A percentile compares a stretch with the other conserved stretches of the same genome.
phyloP scores from a whole-genome alignment of 1,140 invertebrate genomes.

The Sogatella furcifera region DNA sequence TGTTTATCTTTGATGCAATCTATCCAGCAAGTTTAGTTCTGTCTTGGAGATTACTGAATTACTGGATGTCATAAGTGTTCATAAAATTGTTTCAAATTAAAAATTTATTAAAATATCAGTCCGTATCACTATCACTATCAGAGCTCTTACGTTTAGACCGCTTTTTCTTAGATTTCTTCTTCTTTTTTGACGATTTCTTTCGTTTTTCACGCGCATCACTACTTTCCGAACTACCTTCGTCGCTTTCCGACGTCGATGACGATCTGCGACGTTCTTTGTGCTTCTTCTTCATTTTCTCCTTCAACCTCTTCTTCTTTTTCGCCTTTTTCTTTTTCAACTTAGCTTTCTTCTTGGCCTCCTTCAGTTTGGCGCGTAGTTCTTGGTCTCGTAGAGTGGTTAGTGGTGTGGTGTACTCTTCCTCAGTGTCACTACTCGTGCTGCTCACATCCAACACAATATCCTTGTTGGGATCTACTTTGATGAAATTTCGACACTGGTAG shows the following conservation, averaged over 20 bases:
- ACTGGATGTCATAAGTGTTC: too few species aligned
- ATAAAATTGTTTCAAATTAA: too few species aligned
- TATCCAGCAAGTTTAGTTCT: too few species aligned
- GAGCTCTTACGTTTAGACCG: slow-evolving; percentile 25
- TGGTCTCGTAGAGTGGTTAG: slow-evolving; percentile 64
- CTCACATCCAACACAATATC: slow-evolving; percentile 91
- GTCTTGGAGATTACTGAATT: too few species aligned
- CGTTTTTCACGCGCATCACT: slow-evolving; percentile 22
- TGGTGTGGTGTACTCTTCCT: slow-evolving; percentile 64
- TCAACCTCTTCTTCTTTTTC: slow-evolving; percentile 27
- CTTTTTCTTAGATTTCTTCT: slow-evolving; percentile 33
- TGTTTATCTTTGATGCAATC: too few species aligned
- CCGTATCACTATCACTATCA: slow-evolving; percentile 20
- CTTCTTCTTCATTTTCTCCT: slow-evolving; percentile 31
- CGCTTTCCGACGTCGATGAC: slow-evolving; percentile 26
- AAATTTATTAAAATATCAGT: too few species aligned
- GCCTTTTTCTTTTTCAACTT: slow-evolving; percentile 38
- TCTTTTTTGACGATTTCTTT: slow-evolving; percentile 30
- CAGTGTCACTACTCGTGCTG: slow-evolving; percentile 84
- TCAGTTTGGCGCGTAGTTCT: slow-evolving; percentile 48
- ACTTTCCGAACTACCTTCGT: slow-evolving; percentile 18
- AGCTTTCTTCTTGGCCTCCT: slow-evolving; percentile 40
- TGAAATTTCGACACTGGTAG: slow-evolving; percentile 92
- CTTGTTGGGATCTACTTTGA: slow-evolving; percentile 76
- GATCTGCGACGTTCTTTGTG: slow-evolving; percentile 19